Percentiles rank a stretch among this genome's conserved stretches.
Evolutionary conservation across 2,888 invertebrate genomes (phyloP).

Genomic region (Volucella inanis): DNA sequence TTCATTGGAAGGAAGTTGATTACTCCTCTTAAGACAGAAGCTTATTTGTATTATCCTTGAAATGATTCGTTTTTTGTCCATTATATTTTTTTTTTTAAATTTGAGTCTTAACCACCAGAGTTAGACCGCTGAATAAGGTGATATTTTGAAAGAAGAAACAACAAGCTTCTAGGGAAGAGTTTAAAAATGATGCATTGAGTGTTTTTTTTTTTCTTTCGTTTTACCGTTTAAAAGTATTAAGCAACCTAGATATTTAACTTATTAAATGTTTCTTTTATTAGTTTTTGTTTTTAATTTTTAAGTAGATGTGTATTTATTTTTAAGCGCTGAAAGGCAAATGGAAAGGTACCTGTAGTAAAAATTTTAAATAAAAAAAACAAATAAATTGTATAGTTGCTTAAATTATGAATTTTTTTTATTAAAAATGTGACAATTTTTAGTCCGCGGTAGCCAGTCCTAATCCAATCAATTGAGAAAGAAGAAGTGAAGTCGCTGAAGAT

Average conservation of each 20-base stretch:
- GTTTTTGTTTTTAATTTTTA: not conserved
- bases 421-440: too few relatives aligned
- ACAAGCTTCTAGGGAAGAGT: constrained; percentile 4
- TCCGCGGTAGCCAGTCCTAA: too few relatives aligned
- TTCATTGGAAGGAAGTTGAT: constrained; percentile 88
- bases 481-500: too few relatives aligned
- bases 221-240: constrained; percentile 7
- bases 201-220: constrained; percentile 18
- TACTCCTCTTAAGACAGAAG: constrained; percentile 50
- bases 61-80: not conserved
- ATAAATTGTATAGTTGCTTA: not conserved
- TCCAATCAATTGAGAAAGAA: too few relatives aligned
- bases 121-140: not conserved
- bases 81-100: not conserved
- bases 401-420: too few relatives aligned
- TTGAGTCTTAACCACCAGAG: not conserved
- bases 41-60: not conserved
- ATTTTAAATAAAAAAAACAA: not conserved
- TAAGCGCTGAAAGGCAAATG: not conserved
- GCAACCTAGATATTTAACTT: constrained; percentile 31
- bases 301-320: not conserved
- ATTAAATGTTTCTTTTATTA: not conserved
- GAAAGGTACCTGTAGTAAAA: constrained; percentile 31
- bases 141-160: not conserved
- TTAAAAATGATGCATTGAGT: constrained; percentile 21